phyloP scores from a whole-genome alignment of 1,140 invertebrate species.

The Drosophila punjabiensis region DNA sequence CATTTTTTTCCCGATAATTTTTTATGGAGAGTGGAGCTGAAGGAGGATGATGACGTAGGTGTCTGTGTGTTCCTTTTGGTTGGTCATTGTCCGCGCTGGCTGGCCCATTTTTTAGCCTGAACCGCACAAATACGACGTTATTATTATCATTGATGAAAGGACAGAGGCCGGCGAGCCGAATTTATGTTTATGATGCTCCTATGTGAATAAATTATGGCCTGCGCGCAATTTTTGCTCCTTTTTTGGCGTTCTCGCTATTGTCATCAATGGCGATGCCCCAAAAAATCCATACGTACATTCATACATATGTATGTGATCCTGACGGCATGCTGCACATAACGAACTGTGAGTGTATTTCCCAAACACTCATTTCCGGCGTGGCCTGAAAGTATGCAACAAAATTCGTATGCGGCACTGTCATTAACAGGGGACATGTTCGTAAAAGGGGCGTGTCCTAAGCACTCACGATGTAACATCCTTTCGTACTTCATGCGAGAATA shows the following conservation, averaged over 20 bases:
- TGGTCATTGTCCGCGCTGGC: conserved; percentile 64
- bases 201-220: conserved; percentile 69
- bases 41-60: conserved; percentile 29
- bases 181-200: conserved; percentile 66
- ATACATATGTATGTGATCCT: not conserved
- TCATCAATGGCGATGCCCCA: conserved; percentile 24
- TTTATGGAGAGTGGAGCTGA: not conserved
- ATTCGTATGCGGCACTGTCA: conserved; percentile 44
- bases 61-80: conserved; percentile 40
- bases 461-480: conserved; percentile 53
- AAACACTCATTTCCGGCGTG: conserved; percentile 56
- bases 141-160: conserved; percentile 81
- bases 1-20: not conserved
- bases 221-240: conserved; percentile 32
- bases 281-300: not conserved
- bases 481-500: conserved; percentile 26
- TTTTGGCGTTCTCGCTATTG: conserved; percentile 53
- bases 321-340: conserved; percentile 37
- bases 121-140: conserved; percentile 71
- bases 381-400: conserved; percentile 64
- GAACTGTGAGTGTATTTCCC: conserved; percentile 21
- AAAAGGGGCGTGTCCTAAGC: conserved; percentile 37
- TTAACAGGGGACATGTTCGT: conserved; percentile 50
- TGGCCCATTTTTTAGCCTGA: conserved; percentile 45
- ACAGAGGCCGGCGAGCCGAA: conserved; percentile 59